Percentiles rank a stretch among this genome's conserved stretches.
Evolutionary conservation across 2,797 vertebrate genomes (phyloP).

Genomic region (Tenualosa thibaudeaui): DNA sequence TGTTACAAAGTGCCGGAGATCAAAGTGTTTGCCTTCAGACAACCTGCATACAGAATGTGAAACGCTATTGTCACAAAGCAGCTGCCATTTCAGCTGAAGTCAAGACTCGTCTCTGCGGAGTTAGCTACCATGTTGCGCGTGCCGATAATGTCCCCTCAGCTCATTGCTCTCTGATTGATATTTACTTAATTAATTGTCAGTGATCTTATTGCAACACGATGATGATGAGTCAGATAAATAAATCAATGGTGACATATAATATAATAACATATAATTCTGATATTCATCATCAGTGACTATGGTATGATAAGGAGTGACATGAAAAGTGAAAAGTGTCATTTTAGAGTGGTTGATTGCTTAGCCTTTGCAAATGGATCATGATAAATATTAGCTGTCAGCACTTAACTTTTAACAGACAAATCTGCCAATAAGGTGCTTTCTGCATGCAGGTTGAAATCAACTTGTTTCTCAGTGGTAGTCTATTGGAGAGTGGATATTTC

Average conservation of each 20-base stretch:
- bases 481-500: not conserved
- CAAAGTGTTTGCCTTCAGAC: conserved; percentile 48
- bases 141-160: not conserved
- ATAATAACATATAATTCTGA: not conserved
- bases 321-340: not conserved
- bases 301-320: too few species aligned
- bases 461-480: not conserved
- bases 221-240: conserved; percentile 9
- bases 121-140: not conserved
- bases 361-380: not conserved
- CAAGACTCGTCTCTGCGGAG: not conserved
- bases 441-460: not conserved
- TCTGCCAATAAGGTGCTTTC: not conserved
- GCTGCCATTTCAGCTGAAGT: conserved; percentile 12
- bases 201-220: not conserved
- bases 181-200: conserved; percentile 14
- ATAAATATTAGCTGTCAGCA: not conserved
- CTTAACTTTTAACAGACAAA: not conserved
- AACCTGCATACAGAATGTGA: conserved; percentile 46
- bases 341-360: not conserved
- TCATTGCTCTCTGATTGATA: conserved; percentile 13
- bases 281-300: not conserved
- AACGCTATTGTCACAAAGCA: conserved; percentile 25
- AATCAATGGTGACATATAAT: not conserved
- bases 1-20: conserved; percentile 57